Base-by-base conservation (phyloP, 2,113 vertebrate genomes). In the Sakesphorus luctuosus region DNA sequence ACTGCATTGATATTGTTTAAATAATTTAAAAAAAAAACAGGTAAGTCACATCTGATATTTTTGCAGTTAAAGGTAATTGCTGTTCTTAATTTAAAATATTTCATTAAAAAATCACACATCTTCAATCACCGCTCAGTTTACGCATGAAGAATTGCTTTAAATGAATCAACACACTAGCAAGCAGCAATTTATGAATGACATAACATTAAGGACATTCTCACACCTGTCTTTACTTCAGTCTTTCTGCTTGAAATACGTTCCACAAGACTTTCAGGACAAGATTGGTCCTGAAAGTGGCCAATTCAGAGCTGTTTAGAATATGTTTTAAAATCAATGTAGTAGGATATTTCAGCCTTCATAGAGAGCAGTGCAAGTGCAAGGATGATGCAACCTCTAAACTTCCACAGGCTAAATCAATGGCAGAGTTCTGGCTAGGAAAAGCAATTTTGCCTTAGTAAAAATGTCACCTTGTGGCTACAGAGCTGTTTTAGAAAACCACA, bases 1-100 rank as follows among this genome's bases (percentile, higher is more conserved):
- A 31, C 14, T 76, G 10, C n/a, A n/a, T 36, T 88, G 9, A 89
- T 79, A 82, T 26, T n/a, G 24, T 47, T 66, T 25, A 1, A 23
- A 78, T 25, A 58, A 31, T 53, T 21, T 47, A 86, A 72, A 75
- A 12, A 1, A 3, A 16, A 23, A 23, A 3, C 11, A 50, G 31
- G 25, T 79, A 93, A 85, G 85, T 72, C 24, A 53, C 40, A 90
- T 40, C 29, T 74, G 31, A 44, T 94, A 80, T 73, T 95, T 94
- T 85, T 81, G 44, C 46, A 86, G 84, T 86, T 94, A 92, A 89
- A 78, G 7, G 9, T 67, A 93, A 89, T 95, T 95, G 84, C 18
- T 33, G 18, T 71, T 67, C 46, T 89, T 94, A 81, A 93, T 93
- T 94, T 52, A 52, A 89, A 93, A 78, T 65, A 38, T 78, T 87